Base-by-base conservation (phyloP, 2,797 vertebrate species). In the Eurystomus glaucurus region DNA sequence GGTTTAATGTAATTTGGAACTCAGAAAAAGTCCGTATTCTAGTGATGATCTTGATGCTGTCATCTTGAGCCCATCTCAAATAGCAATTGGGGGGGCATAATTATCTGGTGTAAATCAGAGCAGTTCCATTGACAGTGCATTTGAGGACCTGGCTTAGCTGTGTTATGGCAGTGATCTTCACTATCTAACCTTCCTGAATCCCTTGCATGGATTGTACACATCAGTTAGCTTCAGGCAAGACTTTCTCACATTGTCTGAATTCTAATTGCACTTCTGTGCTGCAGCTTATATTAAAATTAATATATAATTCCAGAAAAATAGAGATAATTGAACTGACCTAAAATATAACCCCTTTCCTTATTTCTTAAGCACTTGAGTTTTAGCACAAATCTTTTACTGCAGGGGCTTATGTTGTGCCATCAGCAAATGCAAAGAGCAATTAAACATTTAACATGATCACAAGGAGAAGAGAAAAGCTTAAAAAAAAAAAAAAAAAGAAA, bases 361-460 rank as follows among this genome's bases (percentile, higher is more conserved):
- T 91, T 96, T 96, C 93, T 85, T 96, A 95, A 96, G 85, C 92
- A 87, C 86, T 93, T 74, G 83, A 95, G 55, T 93, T 97, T 95
- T 94, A 91, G 85, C 89, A 83, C 89, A 97, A 94, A 96, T 96
- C 94, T 97, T 95, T 97, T 96, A 93, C 96, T 97, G 91, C 82
- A 93, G 94, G 91, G 92, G 91, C 88, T 97, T 94, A 94, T 79
- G 77, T 85, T 93, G 69, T 94, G 80, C 93, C 70, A 78, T 86
- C 89, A 97, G 92, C 82, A 94, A 97, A 97, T 75, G 91, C 93
- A 96, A 97, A 96, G 96, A 96, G 85, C 95, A 96, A 97, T 97
- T 97, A 97, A 97, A 96, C 93, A 93, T 97, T 97, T 96, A 97
- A 87, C 84, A 64, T 94, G 95, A 96, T 96, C 94, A 90, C 86